Percentiles rank a stretch among this genome's conserved stretches.
Evolutionary conservation across 2,113 vertebrate genomes (phyloP).

Genomic region (Zeus faber): DNA sequence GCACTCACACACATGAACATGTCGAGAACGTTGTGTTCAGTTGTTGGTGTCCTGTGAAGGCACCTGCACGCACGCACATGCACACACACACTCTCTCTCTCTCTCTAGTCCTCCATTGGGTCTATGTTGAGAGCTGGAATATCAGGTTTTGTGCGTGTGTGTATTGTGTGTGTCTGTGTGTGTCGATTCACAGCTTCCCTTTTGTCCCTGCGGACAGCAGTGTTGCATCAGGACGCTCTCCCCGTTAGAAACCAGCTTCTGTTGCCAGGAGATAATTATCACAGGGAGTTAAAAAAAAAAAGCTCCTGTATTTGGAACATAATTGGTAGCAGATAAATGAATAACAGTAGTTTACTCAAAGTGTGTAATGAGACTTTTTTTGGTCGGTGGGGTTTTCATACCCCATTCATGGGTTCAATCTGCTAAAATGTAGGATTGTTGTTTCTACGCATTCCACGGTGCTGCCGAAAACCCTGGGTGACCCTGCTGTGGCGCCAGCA

Average conservation of each 20-base stretch:
- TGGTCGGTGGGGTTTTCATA: background rate
- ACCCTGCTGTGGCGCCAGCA: conserved; percentile 64
- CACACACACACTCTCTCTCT: background rate
- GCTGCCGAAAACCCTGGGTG: conserved; percentile 58
- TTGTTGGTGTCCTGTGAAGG: conserved; percentile 21
- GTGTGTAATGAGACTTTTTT: conserved; percentile 33
- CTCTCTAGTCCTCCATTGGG: conserved; percentile 18
- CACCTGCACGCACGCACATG: background rate
- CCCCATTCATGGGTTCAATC: conserved; percentile 52
- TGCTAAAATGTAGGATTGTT: conserved; percentile 52
- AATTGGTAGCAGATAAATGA: conserved; percentile 37
- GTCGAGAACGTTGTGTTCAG: conserved; percentile 54
- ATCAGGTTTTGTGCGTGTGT: conserved; percentile 76
- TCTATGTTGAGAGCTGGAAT: conserved; percentile 68
- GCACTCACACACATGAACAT: conserved; percentile 6
- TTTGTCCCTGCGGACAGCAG: conserved; percentile 65
- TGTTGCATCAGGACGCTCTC: conserved; percentile 48
- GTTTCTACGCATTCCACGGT: conserved; percentile 48
- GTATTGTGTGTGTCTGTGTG: conserved; percentile 61
- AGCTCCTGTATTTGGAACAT: conserved; percentile 26
- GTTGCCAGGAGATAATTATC: conserved; percentile 48
- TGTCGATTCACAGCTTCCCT: conserved; percentile 62
- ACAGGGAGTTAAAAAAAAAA: conserved; percentile 32
- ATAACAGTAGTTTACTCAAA: conserved; percentile 36
- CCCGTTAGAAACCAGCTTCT: conserved; percentile 9